phyloP scores from a whole-genome alignment of 2,797 vertebrate species.

The Dromococcyx pavoninus region DNA sequence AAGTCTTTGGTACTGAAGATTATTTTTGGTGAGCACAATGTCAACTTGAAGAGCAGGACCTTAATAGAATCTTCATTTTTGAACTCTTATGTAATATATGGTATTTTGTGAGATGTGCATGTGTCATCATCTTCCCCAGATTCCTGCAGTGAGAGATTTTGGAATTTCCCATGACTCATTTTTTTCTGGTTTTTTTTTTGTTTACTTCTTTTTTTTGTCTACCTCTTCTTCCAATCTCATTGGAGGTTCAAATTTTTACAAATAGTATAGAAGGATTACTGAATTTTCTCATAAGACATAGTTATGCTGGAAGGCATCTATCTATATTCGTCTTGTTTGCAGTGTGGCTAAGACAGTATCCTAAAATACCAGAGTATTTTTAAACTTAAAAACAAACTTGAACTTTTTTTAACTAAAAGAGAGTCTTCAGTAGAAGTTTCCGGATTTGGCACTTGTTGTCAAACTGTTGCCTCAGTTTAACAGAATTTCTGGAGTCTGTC shows the following conservation, averaged over 20 bases:
- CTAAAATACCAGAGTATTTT: slow-evolving; percentile 6
- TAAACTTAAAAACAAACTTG: not conserved
- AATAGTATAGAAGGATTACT: not conserved
- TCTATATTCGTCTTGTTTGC: not conserved
- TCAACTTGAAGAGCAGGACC: not conserved
- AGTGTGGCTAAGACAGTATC: not conserved
- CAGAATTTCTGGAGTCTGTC: not conserved
- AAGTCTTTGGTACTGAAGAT: not conserved
- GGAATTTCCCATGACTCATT: not conserved
- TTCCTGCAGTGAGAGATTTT: not conserved
- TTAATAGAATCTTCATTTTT: not conserved
- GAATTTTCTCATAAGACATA: not conserved
- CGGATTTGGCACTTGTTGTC: not conserved
- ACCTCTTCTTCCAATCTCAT: not conserved
- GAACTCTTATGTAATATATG: not conserved
- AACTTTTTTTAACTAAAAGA: not conserved
- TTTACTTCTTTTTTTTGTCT: not conserved
- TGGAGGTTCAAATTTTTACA: not conserved
- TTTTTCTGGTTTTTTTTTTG: not conserved
- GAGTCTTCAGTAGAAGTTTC: not conserved
- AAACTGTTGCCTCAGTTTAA: not conserved
- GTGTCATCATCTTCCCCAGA: not conserved
- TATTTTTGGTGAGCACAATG: not conserved
- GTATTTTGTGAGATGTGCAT: not conserved
- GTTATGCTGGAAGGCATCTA: not conserved